A percentile compares a stretch with the other conserved stretches of the same genome.
Conservation (phyloP, 2,888 invertebrate species). For the Tetheella fluctuosa region DNA sequence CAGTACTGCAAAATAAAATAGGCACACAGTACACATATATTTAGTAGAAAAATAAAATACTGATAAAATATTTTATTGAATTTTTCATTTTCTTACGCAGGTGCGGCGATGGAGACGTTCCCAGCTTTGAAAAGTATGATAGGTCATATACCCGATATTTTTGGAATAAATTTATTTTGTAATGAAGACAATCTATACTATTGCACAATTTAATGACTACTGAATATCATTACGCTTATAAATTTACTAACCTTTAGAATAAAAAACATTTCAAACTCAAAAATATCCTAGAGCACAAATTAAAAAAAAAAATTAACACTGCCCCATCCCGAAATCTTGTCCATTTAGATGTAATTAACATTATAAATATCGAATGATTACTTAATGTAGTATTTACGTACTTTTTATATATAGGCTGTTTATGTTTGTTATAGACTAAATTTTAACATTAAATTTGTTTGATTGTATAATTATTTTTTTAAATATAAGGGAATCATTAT, state of each 20-base stretch:
- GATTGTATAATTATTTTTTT: neutral
- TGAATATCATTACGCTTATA: constrained; percentile 75
- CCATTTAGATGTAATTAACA: neutral
- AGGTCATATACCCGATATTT: constrained; percentile 62
- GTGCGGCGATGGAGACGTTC: constrained; percentile 69
- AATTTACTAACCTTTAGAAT: constrained; percentile 63
- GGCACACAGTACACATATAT: too few species aligned
- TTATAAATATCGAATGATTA: neutral
- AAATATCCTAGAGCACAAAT: constrained; percentile 8
- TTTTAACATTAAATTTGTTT: neutral
- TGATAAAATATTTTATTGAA: too few species aligned
- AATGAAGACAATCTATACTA: constrained; percentile 58
- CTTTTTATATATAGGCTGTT: neutral
- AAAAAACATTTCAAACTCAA: constrained; percentile 24
- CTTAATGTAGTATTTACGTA: neutral
- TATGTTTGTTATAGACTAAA: too few species aligned
- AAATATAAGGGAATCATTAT: neutral
- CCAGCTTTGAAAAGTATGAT: constrained; percentile 56
- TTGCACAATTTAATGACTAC: constrained; percentile 59
- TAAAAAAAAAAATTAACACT: neutral
- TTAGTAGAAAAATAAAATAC: too few species aligned
- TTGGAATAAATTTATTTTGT: constrained; percentile 74
- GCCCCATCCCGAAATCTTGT: constrained; percentile 6
- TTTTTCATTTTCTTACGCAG: constrained; percentile 47
- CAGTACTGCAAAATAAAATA: too few species aligned